phyloP scores from a whole-genome alignment of 1,140 invertebrate species.

The Leptinotarsa undecemlineata region DNA sequence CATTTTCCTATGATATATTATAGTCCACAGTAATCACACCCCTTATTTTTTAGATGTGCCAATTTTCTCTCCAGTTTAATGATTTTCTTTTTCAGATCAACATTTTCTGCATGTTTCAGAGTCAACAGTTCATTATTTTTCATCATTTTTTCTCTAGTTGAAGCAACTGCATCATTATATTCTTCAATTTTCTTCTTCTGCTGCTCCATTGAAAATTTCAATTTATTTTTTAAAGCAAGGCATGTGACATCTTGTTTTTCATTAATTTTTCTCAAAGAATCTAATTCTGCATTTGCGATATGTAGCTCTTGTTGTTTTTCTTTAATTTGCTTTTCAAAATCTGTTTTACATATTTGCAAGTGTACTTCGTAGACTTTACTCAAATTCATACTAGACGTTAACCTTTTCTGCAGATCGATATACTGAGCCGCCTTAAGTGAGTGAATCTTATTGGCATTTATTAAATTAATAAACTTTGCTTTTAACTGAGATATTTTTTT shows the following conservation, averaged over 20 bases:
- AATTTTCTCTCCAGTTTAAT: neutral
- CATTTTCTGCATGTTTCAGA: neutral
- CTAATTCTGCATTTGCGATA: neutral
- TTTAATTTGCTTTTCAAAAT: neutral
- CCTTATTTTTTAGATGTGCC: neutral
- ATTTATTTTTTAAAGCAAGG: neutral
- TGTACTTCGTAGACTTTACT: neutral
- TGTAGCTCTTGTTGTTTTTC: neutral
- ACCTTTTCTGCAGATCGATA: neutral
- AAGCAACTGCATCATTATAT: neutral
- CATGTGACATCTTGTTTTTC: neutral
- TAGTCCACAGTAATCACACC: constrained; percentile 1
- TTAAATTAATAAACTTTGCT: neutral
- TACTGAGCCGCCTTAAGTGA: neutral
- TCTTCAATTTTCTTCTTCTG: neutral
- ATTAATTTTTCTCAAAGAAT: neutral
- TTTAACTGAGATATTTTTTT: neutral
- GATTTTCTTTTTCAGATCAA: neutral
- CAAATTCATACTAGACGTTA: neutral
- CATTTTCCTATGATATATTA: neutral
- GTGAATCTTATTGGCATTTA: neutral
- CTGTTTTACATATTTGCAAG: neutral
- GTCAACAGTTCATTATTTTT: neutral
- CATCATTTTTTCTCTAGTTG: neutral
- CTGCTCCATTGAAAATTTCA: neutral